These are phyloP conservation scores for Capra hircus DNA, from an alignment of 2,113 vertebrate species.

Conservation along the genomic window DNA sequence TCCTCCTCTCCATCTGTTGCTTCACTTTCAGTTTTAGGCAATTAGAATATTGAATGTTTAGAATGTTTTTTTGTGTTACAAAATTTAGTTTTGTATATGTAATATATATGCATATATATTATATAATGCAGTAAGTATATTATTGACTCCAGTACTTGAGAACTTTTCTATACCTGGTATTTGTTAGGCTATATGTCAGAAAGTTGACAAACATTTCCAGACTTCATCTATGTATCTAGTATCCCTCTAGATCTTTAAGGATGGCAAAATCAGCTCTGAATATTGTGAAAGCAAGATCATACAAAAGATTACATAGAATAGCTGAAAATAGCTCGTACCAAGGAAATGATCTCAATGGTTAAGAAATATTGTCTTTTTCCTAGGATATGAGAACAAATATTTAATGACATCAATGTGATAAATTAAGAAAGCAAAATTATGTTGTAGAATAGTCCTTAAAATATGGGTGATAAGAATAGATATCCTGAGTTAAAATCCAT, in stretches of 20 bases:
- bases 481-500: not conserved
- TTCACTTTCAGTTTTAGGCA: conserved; percentile 43
- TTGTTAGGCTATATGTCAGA: not conserved
- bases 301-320: not conserved
- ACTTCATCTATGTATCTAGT: not conserved
- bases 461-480: not conserved
- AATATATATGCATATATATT: not conserved
- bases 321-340: not conserved
- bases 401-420: not conserved
- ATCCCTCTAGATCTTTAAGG: not conserved
- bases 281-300: not conserved
- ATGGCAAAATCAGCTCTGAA: not conserved
- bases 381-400: not conserved
- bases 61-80: not conserved
- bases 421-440: not conserved
- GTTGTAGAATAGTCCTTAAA: not conserved
- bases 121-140: not conserved
- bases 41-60: not conserved
- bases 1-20: conserved; percentile 74
- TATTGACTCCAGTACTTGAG: not conserved
- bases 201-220: not conserved
- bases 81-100: not conserved
- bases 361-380: not conserved
- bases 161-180: not conserved
- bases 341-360: not conserved